A percentile compares a stretch with the other conserved stretches of the same genome.
Conservation (phyloP, 2,797 vertebrate genomes). For the Ceryle rudis region DNA sequence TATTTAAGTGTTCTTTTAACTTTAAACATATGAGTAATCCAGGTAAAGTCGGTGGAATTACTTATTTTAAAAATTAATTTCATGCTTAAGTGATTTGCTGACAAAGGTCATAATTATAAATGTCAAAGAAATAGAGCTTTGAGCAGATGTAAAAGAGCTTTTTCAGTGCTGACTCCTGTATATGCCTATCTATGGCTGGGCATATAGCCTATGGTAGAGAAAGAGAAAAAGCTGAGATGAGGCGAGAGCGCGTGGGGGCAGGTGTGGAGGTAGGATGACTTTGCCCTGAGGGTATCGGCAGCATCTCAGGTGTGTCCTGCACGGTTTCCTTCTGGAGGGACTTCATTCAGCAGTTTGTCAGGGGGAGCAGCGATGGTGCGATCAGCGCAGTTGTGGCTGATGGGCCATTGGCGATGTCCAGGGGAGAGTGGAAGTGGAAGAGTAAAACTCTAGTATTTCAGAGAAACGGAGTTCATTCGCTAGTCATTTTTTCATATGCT, state of each 20-base stretch:
- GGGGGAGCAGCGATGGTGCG: not conserved
- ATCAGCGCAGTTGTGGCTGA: not conserved
- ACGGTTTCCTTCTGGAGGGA: not conserved
- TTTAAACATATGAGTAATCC: not conserved
- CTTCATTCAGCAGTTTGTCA: not conserved
- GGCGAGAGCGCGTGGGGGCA: rapidly evolving
- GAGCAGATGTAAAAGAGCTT: conserved; percentile 8
- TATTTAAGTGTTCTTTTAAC: not conserved
- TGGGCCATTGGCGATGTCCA: not conserved
- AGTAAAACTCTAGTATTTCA: not conserved
- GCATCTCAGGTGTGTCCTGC: not conserved
- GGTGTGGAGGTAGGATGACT: not conserved
- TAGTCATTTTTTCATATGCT: not conserved
- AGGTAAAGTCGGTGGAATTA: conserved; percentile 13
- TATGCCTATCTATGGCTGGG: not conserved
- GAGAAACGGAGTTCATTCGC: not conserved
- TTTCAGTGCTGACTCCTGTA: not conserved
- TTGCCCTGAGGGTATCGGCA: not conserved
- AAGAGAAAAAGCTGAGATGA: not conserved
- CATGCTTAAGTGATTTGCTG: conserved; percentile 34
- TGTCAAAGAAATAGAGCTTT: conserved; percentile 8
- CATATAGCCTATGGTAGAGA: not conserved
- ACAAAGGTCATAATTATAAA: conserved; percentile 37
- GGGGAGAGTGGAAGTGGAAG: not conserved
- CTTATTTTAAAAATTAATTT: conserved; percentile 44